Evolutionary conservation across 23 tunicate genomes (phyloP), one percentile per base, ranked within the genome.

Genomic region (Clavelina lepadiformis): DNA sequence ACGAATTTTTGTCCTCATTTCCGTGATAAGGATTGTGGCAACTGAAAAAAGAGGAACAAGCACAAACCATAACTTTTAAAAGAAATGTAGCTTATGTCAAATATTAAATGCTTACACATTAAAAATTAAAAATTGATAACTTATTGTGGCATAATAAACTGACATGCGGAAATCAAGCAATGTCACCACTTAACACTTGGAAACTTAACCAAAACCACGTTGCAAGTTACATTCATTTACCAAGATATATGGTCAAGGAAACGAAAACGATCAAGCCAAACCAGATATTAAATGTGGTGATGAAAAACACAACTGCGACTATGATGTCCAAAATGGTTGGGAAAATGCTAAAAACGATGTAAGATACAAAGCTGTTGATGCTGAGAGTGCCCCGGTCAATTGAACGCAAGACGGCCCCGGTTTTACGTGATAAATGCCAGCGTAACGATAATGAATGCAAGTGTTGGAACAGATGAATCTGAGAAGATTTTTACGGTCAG

Each of bases 401-500:
- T 5, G 89, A 81, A 4, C 91, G 79, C 55, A 91, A 54, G 31
- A 82, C 89, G 30, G 82, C 98, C 2, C 98, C 98, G 26, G 98
- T 91, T 77, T 91, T 91, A 1, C 98, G 74, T 11, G 83, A 69
- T 27, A 91, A 36, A 76, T 91, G 98, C 98, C 98, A 91, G 19
- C 89, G 91, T 20, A 81, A 59, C 1, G 98, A 82, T 22, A 91
- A 70, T 15, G 89, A 69, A 56, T 91, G 98, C 65, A 91, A 60
- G 45, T 91, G 98, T 53, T 58, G 49, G 45, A 88, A 88, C 3
- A 88, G 70, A 28, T 51, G 54, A 19, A 67, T 46, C 88, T 88
- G n/a, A 35, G 51, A 59, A 31, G 49, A 15, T 41, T 41, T 11
- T 41, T 15, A 41, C 49, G 49, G 15, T 11, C 49, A 41, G 15